Conservation (phyloP, 2,797 vertebrate species). For the Clarias platycephalus region DNA sequence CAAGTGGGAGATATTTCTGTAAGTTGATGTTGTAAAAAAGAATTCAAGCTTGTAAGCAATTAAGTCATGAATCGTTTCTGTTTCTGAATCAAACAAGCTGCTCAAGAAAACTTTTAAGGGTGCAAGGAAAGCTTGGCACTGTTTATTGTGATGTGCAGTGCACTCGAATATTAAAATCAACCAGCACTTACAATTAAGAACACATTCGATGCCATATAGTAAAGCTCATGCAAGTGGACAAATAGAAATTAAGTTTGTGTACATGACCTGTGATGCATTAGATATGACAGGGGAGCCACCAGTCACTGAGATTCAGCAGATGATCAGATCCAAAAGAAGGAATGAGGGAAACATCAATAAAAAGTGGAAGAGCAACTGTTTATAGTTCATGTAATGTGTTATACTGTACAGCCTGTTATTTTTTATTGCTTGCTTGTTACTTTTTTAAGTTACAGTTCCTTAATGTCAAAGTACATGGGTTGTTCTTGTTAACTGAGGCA, state of each 20-base stretch:
- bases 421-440: neutral
- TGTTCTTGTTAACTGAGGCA: neutral
- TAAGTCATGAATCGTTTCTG: neutral
- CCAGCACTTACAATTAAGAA: neutral
- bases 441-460: neutral
- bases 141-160: neutral
- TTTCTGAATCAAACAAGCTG: neutral
- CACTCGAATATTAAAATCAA: neutral
- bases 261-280: neutral
- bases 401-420: neutral
- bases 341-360: neutral
- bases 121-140: no score
- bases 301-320: neutral
- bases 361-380: neutral
- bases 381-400: neutral
- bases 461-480: neutral
- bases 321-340: neutral
- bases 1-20: neutral
- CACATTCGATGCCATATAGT: neutral
- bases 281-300: neutral
- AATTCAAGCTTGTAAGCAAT: conserved; percentile 1
- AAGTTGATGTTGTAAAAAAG: neutral
- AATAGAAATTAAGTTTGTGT: neutral
- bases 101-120: neutral
- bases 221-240: neutral